phyloP scores from a whole-genome alignment of 2,888 invertebrate genomes.

The Petrolisthes cinctipes region DNA sequence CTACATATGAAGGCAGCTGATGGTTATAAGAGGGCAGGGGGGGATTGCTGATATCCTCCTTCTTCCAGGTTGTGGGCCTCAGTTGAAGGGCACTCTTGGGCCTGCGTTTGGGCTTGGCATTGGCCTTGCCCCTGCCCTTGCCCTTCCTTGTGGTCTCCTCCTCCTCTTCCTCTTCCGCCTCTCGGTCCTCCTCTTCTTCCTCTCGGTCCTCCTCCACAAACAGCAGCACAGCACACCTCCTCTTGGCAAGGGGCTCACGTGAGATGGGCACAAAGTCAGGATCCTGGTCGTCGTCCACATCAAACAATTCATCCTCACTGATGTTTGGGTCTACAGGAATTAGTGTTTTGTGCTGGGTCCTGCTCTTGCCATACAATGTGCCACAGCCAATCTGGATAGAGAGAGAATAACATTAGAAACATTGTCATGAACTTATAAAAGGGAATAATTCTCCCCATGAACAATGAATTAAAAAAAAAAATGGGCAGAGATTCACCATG shows the following conservation, averaged over 20 bases:
- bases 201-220: background rate
- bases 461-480: no score
- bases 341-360: background rate
- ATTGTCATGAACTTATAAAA: slow-evolving; percentile 1
- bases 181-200: slow-evolving; percentile 1
- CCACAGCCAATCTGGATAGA: background rate
- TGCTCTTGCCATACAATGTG: background rate
- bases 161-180: slow-evolving; percentile 11
- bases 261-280: background rate
- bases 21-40: slow-evolving; percentile 33
- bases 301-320: slow-evolving; percentile 9
- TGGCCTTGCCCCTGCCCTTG: background rate
- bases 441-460: background rate
- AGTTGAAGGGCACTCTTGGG: slow-evolving; percentile 22
- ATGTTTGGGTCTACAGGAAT: background rate
- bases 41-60: slow-evolving; percentile 37
- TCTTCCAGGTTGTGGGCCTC: slow-evolving; percentile 40
- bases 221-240: no score
- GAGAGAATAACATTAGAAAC: background rate
- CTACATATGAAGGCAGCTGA: background rate
- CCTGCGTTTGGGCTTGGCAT: background rate
- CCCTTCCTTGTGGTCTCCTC: background rate
- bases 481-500: slow-evolving; percentile 12
- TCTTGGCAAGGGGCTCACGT: background rate
- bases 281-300: no score